These are phyloP conservation scores for Meiosimyza platycephala DNA, from an alignment of 2,888 invertebrate species.

Conservation along the genomic window DNA sequence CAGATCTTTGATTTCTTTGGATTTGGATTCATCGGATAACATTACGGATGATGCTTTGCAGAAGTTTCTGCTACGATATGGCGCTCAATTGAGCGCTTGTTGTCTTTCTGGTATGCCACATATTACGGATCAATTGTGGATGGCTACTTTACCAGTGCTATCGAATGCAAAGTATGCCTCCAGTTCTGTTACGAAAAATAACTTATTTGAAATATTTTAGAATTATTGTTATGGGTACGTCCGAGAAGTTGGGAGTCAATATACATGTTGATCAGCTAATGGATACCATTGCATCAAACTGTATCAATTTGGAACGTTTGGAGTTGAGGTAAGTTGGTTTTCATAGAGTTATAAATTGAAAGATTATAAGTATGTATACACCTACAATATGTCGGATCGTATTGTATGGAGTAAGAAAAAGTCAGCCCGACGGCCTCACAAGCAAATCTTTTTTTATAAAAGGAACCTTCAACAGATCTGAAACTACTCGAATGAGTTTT, in stretches of 20 bases:
- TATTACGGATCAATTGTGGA: constrained; percentile 98
- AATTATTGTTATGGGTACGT: constrained; percentile 96
- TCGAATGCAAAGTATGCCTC: constrained; percentile 85
- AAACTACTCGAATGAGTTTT: too few relatives aligned
- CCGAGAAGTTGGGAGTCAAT: constrained; percentile 94
- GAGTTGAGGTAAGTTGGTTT: constrained; percentile 76
- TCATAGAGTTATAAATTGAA: not conserved
- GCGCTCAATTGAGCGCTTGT: constrained; percentile 88
- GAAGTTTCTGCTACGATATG: constrained; percentile 91
- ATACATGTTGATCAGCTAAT: constrained; percentile 98
- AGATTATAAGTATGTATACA: too few relatives aligned
- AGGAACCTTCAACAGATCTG: too few relatives aligned
- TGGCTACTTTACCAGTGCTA: constrained; percentile 90
- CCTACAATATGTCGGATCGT: too few relatives aligned
- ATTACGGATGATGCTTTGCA: constrained; percentile 92
- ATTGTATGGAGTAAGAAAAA: too few relatives aligned
- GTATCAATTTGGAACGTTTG: constrained; percentile 86
- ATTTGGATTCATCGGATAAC: constrained; percentile 95
- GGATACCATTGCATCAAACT: constrained; percentile 96
- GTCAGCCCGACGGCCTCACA: too few relatives aligned
- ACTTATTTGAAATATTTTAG: constrained; percentile 69
- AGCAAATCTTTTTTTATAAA: too few relatives aligned
- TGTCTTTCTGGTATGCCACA: constrained; percentile 96
- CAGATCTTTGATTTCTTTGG: constrained; percentile 84
- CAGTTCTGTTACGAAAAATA: not conserved